A percentile compares a stretch with the other conserved stretches of the same genome.
phyloP scores from a whole-genome alignment of 2,888 invertebrate genomes.

The Deilephila porcellus region DNA sequence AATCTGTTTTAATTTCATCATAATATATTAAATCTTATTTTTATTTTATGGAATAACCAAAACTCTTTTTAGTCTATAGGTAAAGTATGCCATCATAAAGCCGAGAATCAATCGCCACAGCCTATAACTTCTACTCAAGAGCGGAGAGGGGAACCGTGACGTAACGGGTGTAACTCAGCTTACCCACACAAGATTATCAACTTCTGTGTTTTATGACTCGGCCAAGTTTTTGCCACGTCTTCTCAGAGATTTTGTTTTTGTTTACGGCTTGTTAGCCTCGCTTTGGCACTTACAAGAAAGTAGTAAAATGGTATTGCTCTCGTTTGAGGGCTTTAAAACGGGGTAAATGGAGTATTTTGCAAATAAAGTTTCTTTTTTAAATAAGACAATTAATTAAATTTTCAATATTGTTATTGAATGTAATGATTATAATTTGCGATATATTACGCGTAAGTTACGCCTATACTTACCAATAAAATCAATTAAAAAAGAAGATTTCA shows the following conservation, averaged over 20 bases:
- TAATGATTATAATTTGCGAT: too few relatives aligned
- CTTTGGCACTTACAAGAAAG: not conserved
- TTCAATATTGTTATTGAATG: too few relatives aligned
- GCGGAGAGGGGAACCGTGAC: conserved; percentile 1
- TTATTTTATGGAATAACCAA: too few relatives aligned
- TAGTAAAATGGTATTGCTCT: not conserved
- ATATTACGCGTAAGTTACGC: too few relatives aligned
- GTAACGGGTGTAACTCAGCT: conserved; percentile 33
- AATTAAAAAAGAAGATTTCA: too few relatives aligned
- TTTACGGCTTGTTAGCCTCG: conserved; percentile 38
- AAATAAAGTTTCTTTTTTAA: too few relatives aligned
- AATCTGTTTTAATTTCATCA: too few relatives aligned
- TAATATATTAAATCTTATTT: too few relatives aligned
- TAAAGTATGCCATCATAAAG: not conserved
- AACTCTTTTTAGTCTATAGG: too few relatives aligned
- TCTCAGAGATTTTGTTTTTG: conserved; percentile 47
- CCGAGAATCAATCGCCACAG: not conserved
- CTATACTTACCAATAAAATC: too few relatives aligned
- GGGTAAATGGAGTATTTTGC: not conserved
- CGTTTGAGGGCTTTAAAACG: not conserved
- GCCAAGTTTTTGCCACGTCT: conserved; percentile 35
- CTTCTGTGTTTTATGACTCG: conserved; percentile 48
- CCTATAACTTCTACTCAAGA: not conserved
- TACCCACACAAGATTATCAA: conserved; percentile 40
- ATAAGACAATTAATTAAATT: too few relatives aligned